Evolutionary conservation across 2,888 invertebrate genomes (phyloP).

Genomic region (Aricia artaxerxes): DNA sequence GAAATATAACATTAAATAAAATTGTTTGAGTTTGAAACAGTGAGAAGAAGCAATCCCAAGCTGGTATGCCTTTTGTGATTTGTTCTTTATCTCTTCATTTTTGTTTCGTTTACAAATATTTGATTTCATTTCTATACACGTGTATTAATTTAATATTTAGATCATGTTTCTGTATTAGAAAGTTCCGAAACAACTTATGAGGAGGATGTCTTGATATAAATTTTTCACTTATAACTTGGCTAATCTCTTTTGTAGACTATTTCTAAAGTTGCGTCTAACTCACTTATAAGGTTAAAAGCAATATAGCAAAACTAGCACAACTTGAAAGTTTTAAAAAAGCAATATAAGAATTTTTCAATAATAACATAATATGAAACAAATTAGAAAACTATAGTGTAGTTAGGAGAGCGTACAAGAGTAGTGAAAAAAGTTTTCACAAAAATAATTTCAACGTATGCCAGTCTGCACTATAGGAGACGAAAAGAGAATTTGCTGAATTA

Average conservation of each 20-base stretch:
- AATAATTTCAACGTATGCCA: too few species aligned
- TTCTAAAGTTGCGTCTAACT: background rate
- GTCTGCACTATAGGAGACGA: too few species aligned
- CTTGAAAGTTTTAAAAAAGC: constrained; percentile 3
- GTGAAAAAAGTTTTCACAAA: too few species aligned
- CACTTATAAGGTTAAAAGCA: background rate
- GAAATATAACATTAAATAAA: background rate
- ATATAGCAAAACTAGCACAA: background rate
- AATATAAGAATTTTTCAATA: constrained; percentile 23
- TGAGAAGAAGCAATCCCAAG: background rate
- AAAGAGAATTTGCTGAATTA: too few species aligned
- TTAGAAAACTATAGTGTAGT: constrained; percentile 9
- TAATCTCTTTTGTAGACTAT: constrained; percentile 10
- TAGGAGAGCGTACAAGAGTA: background rate
- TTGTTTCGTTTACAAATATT: background rate
- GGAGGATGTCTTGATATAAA: background rate
- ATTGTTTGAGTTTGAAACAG: background rate
- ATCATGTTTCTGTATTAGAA: background rate
- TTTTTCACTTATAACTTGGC: background rate
- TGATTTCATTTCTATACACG: background rate
- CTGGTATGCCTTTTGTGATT: constrained; percentile 6
- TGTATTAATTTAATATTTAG: background rate
- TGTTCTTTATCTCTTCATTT: background rate
- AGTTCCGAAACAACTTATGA: background rate
- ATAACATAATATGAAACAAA: background rate